Evolutionary conservation across 2,888 invertebrate species (phyloP).

Genomic region (Ganaspis brasiliensis): DNA sequence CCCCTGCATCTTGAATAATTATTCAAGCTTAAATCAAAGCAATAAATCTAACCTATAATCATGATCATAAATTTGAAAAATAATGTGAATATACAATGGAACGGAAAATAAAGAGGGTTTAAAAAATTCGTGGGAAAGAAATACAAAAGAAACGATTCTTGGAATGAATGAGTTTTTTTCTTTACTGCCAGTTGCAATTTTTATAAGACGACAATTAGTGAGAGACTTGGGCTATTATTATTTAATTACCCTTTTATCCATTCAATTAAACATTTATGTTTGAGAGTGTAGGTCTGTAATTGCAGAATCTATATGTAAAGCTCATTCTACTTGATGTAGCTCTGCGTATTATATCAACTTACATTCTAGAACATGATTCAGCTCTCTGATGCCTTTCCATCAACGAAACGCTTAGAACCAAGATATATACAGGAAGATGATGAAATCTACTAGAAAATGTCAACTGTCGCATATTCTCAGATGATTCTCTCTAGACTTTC

Average conservation of each 20-base stretch:
- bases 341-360: neutral
- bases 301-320: neutral
- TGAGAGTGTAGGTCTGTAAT: neutral
- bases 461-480: neutral
- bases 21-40: slow-evolving; percentile 13
- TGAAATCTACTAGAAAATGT: slow-evolving; percentile 19
- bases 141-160: neutral
- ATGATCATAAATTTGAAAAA: slow-evolving; percentile 6
- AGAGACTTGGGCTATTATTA: too few relatives aligned
- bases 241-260: too few relatives aligned
- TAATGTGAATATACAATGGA: slow-evolving; percentile 9
- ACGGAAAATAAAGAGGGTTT: neutral
- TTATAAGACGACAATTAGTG: too few relatives aligned
- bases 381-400: slow-evolving; percentile 28
- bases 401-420: slow-evolving; percentile 14
- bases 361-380: slow-evolving; percentile 8
- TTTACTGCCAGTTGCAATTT: too few relatives aligned
- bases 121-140: too few relatives aligned
- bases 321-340: neutral
- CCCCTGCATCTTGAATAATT: slow-evolving; percentile 16
- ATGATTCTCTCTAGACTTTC: neutral
- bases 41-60: slow-evolving; percentile 26
- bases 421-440: slow-evolving; percentile 15
- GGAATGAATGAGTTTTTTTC: too few relatives aligned
- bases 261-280: neutral